Evolutionary conservation across 2,888 invertebrate species (phyloP).

Genomic region (Microctonus brassicae): DNA sequence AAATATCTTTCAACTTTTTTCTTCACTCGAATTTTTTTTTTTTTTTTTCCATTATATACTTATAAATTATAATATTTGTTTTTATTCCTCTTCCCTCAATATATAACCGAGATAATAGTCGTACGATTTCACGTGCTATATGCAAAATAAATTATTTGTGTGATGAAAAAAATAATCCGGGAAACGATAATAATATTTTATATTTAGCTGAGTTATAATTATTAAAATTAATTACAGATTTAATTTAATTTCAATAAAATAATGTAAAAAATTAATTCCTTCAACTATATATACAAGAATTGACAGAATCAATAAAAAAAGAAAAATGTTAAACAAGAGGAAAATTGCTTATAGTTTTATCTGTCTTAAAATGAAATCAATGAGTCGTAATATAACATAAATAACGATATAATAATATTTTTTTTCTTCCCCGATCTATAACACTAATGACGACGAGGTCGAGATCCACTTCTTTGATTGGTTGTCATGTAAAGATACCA

Average conservation of each 20-base stretch:
- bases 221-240: neutral
- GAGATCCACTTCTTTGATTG: constrained; percentile 52
- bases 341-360: neutral
- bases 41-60: neutral
- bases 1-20: neutral
- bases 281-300: no score
- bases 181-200: neutral
- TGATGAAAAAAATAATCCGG: neutral
- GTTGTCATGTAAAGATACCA: constrained; percentile 46
- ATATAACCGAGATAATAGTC: neutral
- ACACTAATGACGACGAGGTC: constrained; percentile 46
- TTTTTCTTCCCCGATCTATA: neutral
- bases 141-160: neutral
- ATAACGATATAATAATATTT: neutral
- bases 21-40: neutral
- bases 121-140: neutral
- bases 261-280: no score
- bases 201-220: neutral
- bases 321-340: neutral
- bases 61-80: neutral
- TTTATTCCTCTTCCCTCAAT: neutral
- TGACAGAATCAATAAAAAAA: no score
- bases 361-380: neutral
- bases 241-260: no score
- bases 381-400: neutral